These are phyloP conservation scores for Egretta garzetta DNA, from an alignment of 2,113 vertebrate species.

Conservation along the genomic window DNA sequence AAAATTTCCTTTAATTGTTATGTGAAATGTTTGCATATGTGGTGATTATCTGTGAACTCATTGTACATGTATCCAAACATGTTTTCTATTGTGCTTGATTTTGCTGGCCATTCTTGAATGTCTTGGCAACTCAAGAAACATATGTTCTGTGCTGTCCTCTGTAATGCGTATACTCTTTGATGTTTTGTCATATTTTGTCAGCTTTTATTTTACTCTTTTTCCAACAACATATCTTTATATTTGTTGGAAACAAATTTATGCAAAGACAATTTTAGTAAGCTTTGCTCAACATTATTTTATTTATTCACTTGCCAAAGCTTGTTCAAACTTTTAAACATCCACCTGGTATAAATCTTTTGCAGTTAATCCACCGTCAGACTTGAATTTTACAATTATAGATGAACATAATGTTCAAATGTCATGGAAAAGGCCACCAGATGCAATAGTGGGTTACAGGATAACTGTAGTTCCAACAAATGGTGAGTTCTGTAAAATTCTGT, in stretches of 20 bases:
- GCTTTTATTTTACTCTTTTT: conserved; percentile 82
- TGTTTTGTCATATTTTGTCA: conserved; percentile 81
- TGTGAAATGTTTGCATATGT: conserved; percentile 87
- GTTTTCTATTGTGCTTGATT: conserved; percentile 92
- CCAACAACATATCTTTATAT: conserved; percentile 90
- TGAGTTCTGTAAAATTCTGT: conserved; percentile 67
- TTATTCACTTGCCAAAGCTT: conserved; percentile 39
- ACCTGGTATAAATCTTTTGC: conserved; percentile 73
- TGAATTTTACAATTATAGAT: conserved; percentile 97
- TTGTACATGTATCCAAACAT: conserved; percentile 84
- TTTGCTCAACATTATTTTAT: conserved; percentile 68
- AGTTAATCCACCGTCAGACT: conserved; percentile 91
- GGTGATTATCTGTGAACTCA: conserved; percentile 84
- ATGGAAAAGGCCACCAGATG: conserved; percentile 84
- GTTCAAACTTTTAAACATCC: conserved; percentile 46
- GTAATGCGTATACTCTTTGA: conserved; percentile 80
- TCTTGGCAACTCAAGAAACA: conserved; percentile 89
- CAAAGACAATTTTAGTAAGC: conserved; percentile 82
- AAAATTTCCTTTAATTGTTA: conserved; percentile 84
- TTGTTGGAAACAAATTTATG: conserved; percentile 92
- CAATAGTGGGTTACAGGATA: conserved; percentile 90
- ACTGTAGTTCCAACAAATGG: conserved; percentile 87
- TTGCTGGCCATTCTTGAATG: conserved; percentile 84
- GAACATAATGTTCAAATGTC: conserved; percentile 93
- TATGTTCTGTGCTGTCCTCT: conserved; percentile 89